Evolutionary conservation across 2,797 vertebrate species (phyloP), one percentile per base, ranked within the genome.

Genomic region (Takifugu rubripes): DNA sequence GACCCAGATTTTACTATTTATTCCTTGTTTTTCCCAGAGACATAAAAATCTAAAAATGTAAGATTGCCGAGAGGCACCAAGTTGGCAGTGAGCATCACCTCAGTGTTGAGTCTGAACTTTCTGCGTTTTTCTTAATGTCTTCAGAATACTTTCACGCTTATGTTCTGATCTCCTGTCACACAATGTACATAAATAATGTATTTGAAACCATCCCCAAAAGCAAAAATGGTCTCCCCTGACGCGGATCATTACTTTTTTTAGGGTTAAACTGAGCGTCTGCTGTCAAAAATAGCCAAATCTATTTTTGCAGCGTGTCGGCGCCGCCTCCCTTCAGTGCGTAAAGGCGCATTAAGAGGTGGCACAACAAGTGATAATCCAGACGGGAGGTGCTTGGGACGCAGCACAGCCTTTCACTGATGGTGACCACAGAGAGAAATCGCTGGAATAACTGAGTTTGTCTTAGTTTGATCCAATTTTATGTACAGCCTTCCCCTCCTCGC

Each of bases 281-380:
- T 46, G 52, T 62, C 78, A 77, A 62, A 84, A 77, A 78, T 75
- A 84, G 73, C 5, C 11, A 9, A 48, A 27, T 51, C 62, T 78
- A 44, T 75, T 72, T 51, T 51, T 49, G 43, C 75, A 26, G 68
- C 59, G 56, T 29, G 1, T 36, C 54, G 77, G 72, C 79, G 21
- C 85, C 84, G 75, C 85, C 84, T 75, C 72, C 71, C 27, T 1
- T 6, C 64, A 3, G 70, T 49, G 85, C 75, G 79, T 80, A 78
- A 84, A 79, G 75, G 59, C 81, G 84, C 79, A 68, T 82, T 85
- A 84, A 77, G 82, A 78, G 61, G 77, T 72, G 79, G 62, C 70
- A 11, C 67, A 61, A 68, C 64, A 9, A 1, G 8, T 54, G 72
- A 53, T 84, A 78, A 84, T 84, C 84, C 78, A 70, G 51, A 72